Percentiles rank a stretch among this genome's conserved stretches.
Evolutionary conservation across 2,797 vertebrate genomes (phyloP).

Genomic region (Urosaurus nigricauda): DNA sequence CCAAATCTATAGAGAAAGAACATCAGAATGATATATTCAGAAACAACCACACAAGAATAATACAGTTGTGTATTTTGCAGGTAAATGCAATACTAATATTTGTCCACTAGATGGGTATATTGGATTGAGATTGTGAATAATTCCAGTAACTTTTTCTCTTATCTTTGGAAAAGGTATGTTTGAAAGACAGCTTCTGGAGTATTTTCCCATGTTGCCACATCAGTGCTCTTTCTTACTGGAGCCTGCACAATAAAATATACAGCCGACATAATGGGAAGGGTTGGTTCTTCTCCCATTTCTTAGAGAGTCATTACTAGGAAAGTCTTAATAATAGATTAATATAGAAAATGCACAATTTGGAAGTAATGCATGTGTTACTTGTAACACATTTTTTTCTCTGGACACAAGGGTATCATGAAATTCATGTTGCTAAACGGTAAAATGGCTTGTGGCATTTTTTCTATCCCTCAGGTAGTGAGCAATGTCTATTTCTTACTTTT

Average conservation of each 20-base stretch:
- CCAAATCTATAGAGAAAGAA: not conserved
- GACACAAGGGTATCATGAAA: too few relatives aligned
- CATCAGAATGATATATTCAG: not conserved
- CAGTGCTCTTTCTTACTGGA: not conserved
- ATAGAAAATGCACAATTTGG: not conserved
- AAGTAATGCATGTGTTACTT: not conserved
- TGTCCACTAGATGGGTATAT: conserved; percentile 44
- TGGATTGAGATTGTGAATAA: conserved; percentile 15
- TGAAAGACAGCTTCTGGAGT: not conserved
- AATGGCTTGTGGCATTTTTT: too few relatives aligned
- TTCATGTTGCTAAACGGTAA: too few relatives aligned
- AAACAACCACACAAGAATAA: not conserved
- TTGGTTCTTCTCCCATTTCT: not conserved
- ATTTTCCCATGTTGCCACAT: not conserved
- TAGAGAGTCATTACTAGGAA: not conserved
- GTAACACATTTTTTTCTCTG: not conserved
- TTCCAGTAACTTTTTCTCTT: not conserved
- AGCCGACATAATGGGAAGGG: not conserved
- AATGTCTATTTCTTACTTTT: not conserved
- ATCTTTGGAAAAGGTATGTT: not conserved
- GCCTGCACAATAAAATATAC: not conserved
- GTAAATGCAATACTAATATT: conserved; percentile 18
- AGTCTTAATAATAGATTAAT: not conserved
- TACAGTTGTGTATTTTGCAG: too few relatives aligned
- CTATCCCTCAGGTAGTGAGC: too few relatives aligned